Evolutionary conservation across 1,140 invertebrate genomes (phyloP).

Genomic region (Nomia melanderi): DNA sequence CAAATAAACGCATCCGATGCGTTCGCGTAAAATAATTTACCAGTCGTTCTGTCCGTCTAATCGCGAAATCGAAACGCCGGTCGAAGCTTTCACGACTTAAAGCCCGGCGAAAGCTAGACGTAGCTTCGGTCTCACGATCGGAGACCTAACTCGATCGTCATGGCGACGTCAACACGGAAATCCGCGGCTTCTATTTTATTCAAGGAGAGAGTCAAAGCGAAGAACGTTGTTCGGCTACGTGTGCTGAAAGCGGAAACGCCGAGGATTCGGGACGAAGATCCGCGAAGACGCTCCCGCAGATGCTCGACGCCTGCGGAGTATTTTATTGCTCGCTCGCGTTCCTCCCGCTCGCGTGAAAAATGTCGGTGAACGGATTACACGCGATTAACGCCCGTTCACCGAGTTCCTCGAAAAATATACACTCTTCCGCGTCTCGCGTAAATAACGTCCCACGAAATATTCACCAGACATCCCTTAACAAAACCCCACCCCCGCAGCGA

Average conservation of each 20-base stretch:
- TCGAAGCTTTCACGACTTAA: not conserved
- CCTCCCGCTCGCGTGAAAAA: not conserved
- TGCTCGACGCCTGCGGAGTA: constrained; percentile 2
- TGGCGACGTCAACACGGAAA: constrained; percentile 38
- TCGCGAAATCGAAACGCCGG: too few relatives aligned
- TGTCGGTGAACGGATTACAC: not conserved
- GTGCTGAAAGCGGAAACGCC: constrained; percentile 42
- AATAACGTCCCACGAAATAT: too few relatives aligned
- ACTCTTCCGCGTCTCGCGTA: too few relatives aligned
- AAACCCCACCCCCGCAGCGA: too few relatives aligned
- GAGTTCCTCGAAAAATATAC: not conserved
- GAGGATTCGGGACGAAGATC: constrained; percentile 19
- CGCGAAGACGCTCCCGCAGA: constrained; percentile 19
- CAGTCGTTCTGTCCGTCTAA: too few relatives aligned
- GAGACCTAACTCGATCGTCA: constrained; percentile 1
- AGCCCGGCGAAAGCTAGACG: not conserved
- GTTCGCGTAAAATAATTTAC: too few relatives aligned
- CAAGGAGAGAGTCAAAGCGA: constrained; percentile 37
- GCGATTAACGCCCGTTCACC: not conserved
- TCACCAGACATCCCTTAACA: too few relatives aligned
- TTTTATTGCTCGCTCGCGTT: not conserved
- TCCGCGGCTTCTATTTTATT: constrained; percentile 48
- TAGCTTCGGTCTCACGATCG: not conserved
- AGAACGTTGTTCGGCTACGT: constrained; percentile 47
- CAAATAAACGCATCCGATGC: too few relatives aligned